Conservation (phyloP, 2,797 vertebrate genomes). For the Sebastes cheni region DNA sequence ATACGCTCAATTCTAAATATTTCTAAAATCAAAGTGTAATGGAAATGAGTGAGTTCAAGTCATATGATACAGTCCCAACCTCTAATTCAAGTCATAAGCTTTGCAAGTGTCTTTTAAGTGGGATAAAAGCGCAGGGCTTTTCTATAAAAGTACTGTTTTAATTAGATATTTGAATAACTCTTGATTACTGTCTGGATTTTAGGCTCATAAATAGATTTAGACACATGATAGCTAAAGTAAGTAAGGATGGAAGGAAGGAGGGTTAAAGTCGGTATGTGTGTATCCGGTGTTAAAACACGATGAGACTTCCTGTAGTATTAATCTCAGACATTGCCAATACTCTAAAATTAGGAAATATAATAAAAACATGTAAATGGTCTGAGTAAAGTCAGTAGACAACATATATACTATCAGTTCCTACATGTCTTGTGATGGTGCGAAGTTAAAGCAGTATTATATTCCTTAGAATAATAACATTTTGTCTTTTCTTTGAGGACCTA, state of each 20-base stretch:
- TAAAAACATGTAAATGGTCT: not conserved
- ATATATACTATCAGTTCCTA: not conserved
- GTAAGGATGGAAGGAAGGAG: too few species aligned
- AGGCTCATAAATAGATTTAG: not conserved
- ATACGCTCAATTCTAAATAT: not conserved
- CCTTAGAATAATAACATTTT: not conserved
- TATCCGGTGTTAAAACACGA: not conserved
- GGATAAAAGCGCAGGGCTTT: not conserved
- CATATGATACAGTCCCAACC: not conserved
- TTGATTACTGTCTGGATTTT: not conserved
- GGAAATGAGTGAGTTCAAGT: not conserved
- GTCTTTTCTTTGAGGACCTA: not conserved
- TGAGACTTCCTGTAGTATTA: too few species aligned
- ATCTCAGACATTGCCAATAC: not conserved
- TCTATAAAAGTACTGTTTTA: not conserved
- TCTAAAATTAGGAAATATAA: not conserved
- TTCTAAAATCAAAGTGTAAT: not conserved
- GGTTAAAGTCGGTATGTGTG: not conserved
- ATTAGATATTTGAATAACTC: not conserved
- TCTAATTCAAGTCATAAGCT: not conserved
- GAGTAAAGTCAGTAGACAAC: not conserved
- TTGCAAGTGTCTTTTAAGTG: not conserved
- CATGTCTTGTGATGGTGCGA: not conserved
- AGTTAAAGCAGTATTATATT: not conserved
- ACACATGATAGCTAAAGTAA: not conserved